These are phyloP conservation scores for Oligia fasciuncula DNA, from an alignment of 2,888 invertebrate species.

Conservation along the genomic window DNA sequence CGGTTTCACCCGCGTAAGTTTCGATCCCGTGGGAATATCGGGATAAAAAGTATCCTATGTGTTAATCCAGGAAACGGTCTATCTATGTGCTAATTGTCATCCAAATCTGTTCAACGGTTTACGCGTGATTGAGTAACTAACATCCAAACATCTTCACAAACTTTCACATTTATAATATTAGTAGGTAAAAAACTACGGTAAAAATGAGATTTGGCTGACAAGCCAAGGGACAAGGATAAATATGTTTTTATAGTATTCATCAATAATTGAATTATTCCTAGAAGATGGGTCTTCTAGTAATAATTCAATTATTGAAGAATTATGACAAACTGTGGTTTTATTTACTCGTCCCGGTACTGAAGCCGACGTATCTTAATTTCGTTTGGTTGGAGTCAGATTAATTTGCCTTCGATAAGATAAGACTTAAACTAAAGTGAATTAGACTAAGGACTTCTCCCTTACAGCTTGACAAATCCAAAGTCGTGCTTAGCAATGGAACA, in stretches of 20 bases:
- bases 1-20: no score
- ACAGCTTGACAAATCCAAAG: not conserved
- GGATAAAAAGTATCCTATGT: no score
- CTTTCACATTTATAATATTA: no score
- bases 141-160: no score
- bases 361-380: not conserved
- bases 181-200: not conserved
- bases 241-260: not conserved
- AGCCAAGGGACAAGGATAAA: not conserved
- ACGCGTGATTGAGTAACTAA: no score
- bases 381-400: slow-evolving; percentile 2
- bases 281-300: not conserved
- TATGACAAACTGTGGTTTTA: not conserved
- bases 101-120: no score
- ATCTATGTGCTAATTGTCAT: no score
- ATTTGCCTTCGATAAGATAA: slow-evolving; percentile 7
- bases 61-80: no score
- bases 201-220: not conserved
- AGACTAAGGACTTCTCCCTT: not conserved
- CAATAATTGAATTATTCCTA: no score
- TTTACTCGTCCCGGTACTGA: not conserved
- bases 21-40: no score
- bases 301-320: not conserved
- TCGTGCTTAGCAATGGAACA: not conserved
- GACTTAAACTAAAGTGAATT: not conserved